Percentiles rank a stretch among this genome's conserved stretches.
These are phyloP conservation scores for Conus canariensis DNA, from an alignment of 2,888 invertebrate species.

Conservation along the genomic window DNA sequence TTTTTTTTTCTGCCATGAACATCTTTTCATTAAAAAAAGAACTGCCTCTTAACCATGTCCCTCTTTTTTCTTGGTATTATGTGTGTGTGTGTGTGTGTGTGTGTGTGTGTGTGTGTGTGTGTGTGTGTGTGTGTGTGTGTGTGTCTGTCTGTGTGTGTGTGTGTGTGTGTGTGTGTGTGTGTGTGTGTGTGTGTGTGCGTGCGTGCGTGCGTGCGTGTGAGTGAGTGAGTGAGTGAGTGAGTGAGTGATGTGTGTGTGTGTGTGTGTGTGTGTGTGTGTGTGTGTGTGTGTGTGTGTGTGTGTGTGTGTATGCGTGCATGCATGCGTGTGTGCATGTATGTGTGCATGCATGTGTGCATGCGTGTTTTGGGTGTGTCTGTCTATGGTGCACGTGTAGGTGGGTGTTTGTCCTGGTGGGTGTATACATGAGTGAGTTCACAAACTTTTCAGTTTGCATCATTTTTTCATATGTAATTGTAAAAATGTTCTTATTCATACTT, in stretches of 20 bases:
- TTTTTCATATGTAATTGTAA: too few species aligned
- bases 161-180: constrained; percentile 7
- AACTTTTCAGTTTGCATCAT: too few species aligned
- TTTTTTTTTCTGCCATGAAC: too few species aligned
- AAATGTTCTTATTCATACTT: too few species aligned
- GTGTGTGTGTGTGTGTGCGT: not conserved
- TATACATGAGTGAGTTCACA: too few species aligned
- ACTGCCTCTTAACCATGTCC: too few species aligned
- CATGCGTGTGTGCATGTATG: not conserved
- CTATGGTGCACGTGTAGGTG: too few species aligned
- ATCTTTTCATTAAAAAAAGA: too few species aligned
- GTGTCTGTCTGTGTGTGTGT: not conserved
- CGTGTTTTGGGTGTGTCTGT: too few species aligned
- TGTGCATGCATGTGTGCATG: not conserved
- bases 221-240: not conserved
- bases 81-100: not conserved
- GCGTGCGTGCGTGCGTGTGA: not conserved
- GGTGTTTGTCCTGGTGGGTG: too few species aligned
- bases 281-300: not conserved
- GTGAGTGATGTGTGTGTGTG: not conserved
- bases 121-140: too few species aligned
- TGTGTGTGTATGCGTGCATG: not conserved
- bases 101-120: not conserved
- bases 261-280: not conserved
- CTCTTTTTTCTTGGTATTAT: too few species aligned